Evolutionary conservation across 2,888 invertebrate genomes (phyloP), one percentile per base, ranked within the genome.

Genomic region (Dinocampus coccinellae): DNA sequence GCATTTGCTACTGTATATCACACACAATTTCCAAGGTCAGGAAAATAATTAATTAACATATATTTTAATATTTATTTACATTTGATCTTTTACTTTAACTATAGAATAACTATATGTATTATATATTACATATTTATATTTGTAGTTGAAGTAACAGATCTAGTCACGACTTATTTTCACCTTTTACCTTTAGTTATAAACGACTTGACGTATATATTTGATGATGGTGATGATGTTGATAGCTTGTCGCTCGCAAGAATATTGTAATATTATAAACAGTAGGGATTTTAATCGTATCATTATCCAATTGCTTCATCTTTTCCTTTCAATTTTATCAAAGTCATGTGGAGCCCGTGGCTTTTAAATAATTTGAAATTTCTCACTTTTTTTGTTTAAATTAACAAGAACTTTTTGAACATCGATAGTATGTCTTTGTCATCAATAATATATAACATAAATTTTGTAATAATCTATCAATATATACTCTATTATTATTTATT

Each of bases 11-110:
- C 73, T 62, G 72, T 62, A 70, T 65, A 7, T 61, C 65, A 65
- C 70, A 60, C 16, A 1, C 13, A 39, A n/a, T 74, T 75, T 79
- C 78, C 79, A 80, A 81, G 80, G 81, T 81, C 80, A 78, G 76
- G 75, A 78, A 76, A 80, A 81, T 77, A 73, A 47, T 33, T 60
- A 29, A 68, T 60, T 33, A 68, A 60, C n/a, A 34, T 11, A 24
- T 69, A 68, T 36, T 24, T 39, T 36, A 63, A 61, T 63, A 57
- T 47, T 74, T 69, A 77, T 76, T 79, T 77, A 13, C 62, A 36
- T 34, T 24, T 24, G 39, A 39, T 47, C 10, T 63, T 42, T 26
- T 20, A 47, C n/a, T 24, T 63, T n/a, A 4, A 29, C 7, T 29
- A n/a, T n/a, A 4, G 7, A 29, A 29, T 29, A 7, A 4, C 7